Percentiles rank a stretch among this genome's conserved stretches.
phyloP scores from a whole-genome alignment of 1,140 invertebrate genomes.

The Mamestra configurata region DNA sequence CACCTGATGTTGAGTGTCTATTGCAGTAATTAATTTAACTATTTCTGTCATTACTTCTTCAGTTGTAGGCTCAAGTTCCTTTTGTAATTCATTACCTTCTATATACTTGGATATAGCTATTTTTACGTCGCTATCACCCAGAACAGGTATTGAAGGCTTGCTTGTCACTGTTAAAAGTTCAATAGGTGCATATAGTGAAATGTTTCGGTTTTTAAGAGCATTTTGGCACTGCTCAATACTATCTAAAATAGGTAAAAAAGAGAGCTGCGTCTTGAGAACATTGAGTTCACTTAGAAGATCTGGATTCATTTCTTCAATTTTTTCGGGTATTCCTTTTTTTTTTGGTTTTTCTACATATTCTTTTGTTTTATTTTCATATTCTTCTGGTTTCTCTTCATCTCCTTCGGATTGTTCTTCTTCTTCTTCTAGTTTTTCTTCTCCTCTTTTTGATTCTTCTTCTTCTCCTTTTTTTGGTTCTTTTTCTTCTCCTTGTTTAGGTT shows the following conservation, averaged over 20 bases:
- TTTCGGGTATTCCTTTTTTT: background rate
- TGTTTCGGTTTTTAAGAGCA: slow-evolving; percentile 57
- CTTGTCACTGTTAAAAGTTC: slow-evolving; percentile 62
- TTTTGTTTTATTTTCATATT: too few relatives aligned
- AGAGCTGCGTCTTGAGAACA: slow-evolving; percentile 58
- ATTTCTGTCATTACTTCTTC: slow-evolving; percentile 82
- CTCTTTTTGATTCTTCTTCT: slow-evolving; percentile 4
- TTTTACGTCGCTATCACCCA: slow-evolving; percentile 78
- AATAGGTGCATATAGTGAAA: slow-evolving; percentile 69
- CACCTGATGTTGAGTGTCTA: slow-evolving; percentile 72
- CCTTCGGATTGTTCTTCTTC: too few relatives aligned
- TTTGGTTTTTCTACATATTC: too few relatives aligned
- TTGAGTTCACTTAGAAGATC: slow-evolving; percentile 58
- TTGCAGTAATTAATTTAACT: slow-evolving; percentile 71
- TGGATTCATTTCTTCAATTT: slow-evolving; percentile 17
- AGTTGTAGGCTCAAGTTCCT: slow-evolving; percentile 72
- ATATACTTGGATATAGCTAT: slow-evolving; percentile 76
- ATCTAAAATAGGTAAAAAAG: slow-evolving; percentile 72
- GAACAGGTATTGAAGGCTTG: slow-evolving; percentile 71
- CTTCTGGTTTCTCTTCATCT: too few relatives aligned
- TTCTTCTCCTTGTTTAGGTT: background rate
- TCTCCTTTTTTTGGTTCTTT: background rate
- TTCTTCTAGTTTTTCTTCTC: background rate
- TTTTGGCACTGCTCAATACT: slow-evolving; percentile 68
- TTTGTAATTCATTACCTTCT: slow-evolving; percentile 76